Base-by-base conservation (phyloP, 2,888 invertebrate genomes). In the Campaea margaritaria region DNA sequence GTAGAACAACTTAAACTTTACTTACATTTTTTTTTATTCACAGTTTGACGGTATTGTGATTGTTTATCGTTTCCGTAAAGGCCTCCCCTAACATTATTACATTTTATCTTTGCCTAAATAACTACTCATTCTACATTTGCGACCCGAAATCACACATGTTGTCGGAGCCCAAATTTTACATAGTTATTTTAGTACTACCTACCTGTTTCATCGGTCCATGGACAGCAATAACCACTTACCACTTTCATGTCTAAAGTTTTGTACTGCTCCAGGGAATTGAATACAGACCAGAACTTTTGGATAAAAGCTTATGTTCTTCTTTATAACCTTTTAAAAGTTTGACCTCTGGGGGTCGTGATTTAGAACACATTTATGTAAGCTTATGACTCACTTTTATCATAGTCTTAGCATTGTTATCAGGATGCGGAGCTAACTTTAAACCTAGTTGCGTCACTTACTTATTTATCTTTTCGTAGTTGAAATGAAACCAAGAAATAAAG, bases 401-500 rank as follows among this genome's bases (percentile, higher is more conserved):
- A n/a, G 9, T 34, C 34, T 34, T 9, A 34, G 11, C 34, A 5
- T 9, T 34, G 5, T 21, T 21, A 21, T 21, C n/a, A 21, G 5
- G 21, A 21, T 21, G 21, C 5, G 5, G 21, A 21, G 21, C 21
- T 5, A 3, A 21, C 5, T 5, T 21, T 3, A 21, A 21, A 3
- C 2, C 2, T 21, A 3, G 21, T 21, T 21, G 5, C 21, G 21
- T 21, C n/a, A 21, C 5, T 21, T 21, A 21, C 21, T 21, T 21
- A 21, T 2, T 14, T 14, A 5, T 8, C 4, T 12, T 5, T 8
- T 36, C 10, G n/a, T n/a, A 44, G 21, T 41, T 27, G 31, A 34
- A 81, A 81, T 80, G 64, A 86, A 79, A 82, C 78, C 70, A 79
- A 62, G 64, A 55, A 67, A 65, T 83, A 85, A 83, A 86, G 86